Conservation (phyloP, 2,888 invertebrate genomes). For the Drosophila fulvimacula region DNA sequence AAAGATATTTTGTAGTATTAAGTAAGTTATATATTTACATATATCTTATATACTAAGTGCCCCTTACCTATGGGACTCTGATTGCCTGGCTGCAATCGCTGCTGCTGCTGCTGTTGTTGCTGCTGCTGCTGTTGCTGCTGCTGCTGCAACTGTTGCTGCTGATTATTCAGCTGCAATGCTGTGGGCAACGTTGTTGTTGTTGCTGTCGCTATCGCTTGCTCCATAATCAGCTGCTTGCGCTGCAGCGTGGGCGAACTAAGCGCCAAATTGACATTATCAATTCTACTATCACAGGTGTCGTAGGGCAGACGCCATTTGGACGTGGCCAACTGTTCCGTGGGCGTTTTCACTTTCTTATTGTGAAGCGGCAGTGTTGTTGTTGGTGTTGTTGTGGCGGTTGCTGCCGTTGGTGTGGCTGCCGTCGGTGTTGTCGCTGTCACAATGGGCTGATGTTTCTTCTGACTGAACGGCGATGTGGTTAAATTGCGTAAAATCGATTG, state of each 20-base stretch:
- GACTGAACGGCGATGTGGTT: slow-evolving; percentile 84
- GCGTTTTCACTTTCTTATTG: slow-evolving; percentile 35
- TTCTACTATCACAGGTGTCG: slow-evolving; percentile 67
- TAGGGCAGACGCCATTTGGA: slow-evolving; percentile 58
- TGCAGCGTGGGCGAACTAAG: slow-evolving; percentile 45
- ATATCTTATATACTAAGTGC: neutral
- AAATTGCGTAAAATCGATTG: slow-evolving; percentile 84
- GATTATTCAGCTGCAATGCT: too few relatives aligned
- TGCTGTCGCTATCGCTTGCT: slow-evolving; percentile 40
- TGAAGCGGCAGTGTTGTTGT: slow-evolving; percentile 44
- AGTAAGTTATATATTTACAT: too few relatives aligned
- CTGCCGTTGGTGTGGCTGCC: slow-evolving; percentile 20
- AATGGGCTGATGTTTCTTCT: slow-evolving; percentile 78
- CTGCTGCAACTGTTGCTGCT: slow-evolving; percentile 25
- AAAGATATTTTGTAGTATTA: too few relatives aligned
- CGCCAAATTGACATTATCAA: slow-evolving; percentile 42
- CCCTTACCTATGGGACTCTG: slow-evolving; percentile 89
- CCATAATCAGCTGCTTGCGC: slow-evolving; percentile 44
- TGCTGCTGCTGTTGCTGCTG: slow-evolving; percentile 62
- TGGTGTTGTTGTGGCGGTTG: slow-evolving; percentile 40
- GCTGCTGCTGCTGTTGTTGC: slow-evolving; percentile 65
- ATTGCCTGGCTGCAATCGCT: slow-evolving; percentile 87
- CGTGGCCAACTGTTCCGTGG: slow-evolving; percentile 34
- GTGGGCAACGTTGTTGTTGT: slow-evolving; percentile 39
- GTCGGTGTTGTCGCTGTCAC: slow-evolving; percentile 39